These are phyloP conservation scores for Diacarnus erythraeanus DNA, from an alignment of 37 sponge, comb jelly and placozoan genomes.

Conservation along the genomic window DNA sequence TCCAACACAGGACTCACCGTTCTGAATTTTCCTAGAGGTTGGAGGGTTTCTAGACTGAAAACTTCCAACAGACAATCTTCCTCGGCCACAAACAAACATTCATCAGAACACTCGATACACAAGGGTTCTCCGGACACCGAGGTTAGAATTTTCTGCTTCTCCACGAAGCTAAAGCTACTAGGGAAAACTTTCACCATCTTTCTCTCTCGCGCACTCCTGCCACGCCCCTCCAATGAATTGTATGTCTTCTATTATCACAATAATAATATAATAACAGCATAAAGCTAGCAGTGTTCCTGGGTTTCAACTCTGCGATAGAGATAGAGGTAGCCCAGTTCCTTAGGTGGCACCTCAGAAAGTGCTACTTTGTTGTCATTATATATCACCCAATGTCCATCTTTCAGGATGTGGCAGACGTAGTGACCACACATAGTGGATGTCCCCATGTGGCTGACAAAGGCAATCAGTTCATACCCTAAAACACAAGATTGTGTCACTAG, in stretches of 20 bases:
- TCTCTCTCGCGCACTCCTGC: not conserved
- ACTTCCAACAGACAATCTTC: conserved; percentile 57
- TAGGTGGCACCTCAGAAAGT: conserved; percentile 75
- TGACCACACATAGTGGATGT: conserved; percentile 88
- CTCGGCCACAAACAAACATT: conserved; percentile 49
- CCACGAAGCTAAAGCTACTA: conserved; percentile 28
- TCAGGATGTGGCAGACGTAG: conserved; percentile 89
- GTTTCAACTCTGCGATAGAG: conserved; percentile 65
- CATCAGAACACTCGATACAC: conserved; percentile 50
- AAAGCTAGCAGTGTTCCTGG: too few relatives aligned
- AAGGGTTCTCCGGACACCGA: conserved; percentile 51
- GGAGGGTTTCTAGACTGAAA: conserved; percentile 17
- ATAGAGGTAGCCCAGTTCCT: conserved; percentile 84
- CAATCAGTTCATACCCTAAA: conserved; percentile 71
- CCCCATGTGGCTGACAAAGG: conserved; percentile 95
- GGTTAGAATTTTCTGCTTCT: conserved; percentile 40
- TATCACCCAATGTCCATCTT: conserved; percentile 86
- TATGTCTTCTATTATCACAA: not conserved
- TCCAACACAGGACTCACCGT: conserved; percentile 50
- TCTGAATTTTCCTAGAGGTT: conserved; percentile 37
- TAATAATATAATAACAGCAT: too few relatives aligned
- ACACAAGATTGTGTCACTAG: not conserved
- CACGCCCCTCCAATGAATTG: not conserved
- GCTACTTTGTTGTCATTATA: conserved; percentile 94
- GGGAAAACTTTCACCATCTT: conserved; percentile 66